A percentile compares a stretch with the other conserved stretches of the same genome.
Conservation (phyloP, 2,113 vertebrate genomes). For the Podocnemis expansa region DNA sequence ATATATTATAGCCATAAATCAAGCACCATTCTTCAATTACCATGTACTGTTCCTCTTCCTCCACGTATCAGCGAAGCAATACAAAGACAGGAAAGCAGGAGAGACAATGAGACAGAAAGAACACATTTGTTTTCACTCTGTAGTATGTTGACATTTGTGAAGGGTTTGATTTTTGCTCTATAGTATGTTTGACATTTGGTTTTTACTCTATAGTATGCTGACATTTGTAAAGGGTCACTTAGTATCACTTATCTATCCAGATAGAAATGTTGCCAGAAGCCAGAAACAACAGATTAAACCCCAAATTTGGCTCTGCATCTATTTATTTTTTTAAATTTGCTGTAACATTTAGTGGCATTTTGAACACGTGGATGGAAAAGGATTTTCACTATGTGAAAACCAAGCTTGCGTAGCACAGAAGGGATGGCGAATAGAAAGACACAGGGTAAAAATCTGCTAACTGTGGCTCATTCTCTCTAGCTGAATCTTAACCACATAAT, state of each 20-base stretch:
- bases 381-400: background rate
- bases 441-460: background rate
- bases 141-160: background rate
- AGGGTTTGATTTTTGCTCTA: background rate
- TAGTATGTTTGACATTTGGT: background rate
- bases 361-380: fast-evolving
- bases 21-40: background rate
- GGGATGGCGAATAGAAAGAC: background rate
- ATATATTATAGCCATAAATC: background rate
- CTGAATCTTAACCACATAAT: background rate
- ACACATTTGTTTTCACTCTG: background rate
- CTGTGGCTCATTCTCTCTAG: background rate
- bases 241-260: background rate
- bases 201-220: background rate
- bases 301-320: background rate
- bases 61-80: background rate
- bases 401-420: background rate
- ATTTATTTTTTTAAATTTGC: background rate
- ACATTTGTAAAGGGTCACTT: background rate
- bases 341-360: background rate
- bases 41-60: too few relatives aligned
- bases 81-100: background rate
- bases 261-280: background rate
- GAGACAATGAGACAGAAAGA: background rate
- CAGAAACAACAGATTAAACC: background rate